A percentile compares a stretch with the other conserved stretches of the same genome.
Conservation (phyloP, 2,888 invertebrate genomes). For the Apamea monoglypha region DNA sequence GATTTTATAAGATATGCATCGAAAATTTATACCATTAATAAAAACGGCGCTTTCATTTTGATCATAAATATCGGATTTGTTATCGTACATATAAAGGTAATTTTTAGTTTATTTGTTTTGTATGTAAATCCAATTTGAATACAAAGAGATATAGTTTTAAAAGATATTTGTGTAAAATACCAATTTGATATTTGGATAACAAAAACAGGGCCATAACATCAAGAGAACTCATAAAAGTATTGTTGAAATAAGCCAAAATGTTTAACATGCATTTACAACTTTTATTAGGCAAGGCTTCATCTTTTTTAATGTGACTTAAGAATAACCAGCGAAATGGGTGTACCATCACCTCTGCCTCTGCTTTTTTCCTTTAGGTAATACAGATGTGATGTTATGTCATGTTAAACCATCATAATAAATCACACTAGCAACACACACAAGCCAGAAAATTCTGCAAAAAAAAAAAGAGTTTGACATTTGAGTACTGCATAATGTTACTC, state of each 20-base stretch:
- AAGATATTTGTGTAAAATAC: background rate
- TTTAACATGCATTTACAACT: background rate
- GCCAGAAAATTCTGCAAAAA: background rate
- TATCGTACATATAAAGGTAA: constrained; percentile 26
- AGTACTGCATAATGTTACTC: constrained; percentile 49
- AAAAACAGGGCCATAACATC: background rate
- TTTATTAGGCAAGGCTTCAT: background rate
- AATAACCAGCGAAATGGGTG: background rate
- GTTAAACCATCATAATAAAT: no score
- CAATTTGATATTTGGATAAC: background rate
- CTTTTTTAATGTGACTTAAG: background rate
- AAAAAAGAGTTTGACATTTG: constrained; percentile 20
- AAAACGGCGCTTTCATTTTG: constrained; percentile 47
- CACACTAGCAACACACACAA: background rate
- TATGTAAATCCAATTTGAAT: constrained; percentile 41
- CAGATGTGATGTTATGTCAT: background rate
- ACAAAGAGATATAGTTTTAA: background rate
- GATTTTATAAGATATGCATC: constrained; percentile 38
- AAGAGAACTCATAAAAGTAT: background rate
- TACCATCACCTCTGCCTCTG: background rate
- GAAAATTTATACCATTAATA: constrained; percentile 51
- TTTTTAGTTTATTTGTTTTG: constrained; percentile 44
- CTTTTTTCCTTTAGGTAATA: no score
- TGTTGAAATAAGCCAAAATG: background rate
- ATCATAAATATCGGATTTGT: constrained; percentile 56